Evolutionary conservation across 2,888 invertebrate species (phyloP).

Genomic region (Cantharis rufa): DNA sequence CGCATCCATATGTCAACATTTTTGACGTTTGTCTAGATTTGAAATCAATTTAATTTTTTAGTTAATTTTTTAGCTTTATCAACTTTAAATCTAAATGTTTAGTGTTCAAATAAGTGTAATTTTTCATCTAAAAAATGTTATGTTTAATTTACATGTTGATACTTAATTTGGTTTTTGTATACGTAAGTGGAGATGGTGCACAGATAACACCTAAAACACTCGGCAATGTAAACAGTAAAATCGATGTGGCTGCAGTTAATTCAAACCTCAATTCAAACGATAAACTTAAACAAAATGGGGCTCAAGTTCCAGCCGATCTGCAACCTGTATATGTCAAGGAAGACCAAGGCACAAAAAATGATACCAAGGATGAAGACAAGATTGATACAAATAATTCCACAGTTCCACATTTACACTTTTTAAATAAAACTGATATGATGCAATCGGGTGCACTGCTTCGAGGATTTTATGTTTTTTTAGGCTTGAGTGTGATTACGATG

Average conservation of each 20-base stretch:
- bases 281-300: not conserved
- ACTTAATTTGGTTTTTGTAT: not conserved
- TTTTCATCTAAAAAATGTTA: not conserved
- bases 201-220: not conserved
- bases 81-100: not conserved
- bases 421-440: constrained; percentile 14
- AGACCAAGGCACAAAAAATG: not conserved
- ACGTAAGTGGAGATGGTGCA: not conserved
- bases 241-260: too few species aligned
- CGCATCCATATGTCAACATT: not conserved
- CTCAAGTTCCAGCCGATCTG: too few species aligned
- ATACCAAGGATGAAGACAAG: not conserved
- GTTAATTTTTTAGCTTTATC: not conserved
- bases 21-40: not conserved
- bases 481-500: constrained; percentile 36
- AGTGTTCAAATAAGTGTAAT: not conserved
- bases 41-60: not conserved
- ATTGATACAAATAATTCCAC: not conserved
- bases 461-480: constrained; percentile 41
- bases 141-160: not conserved
- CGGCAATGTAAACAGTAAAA: not conserved
- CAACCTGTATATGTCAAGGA: not conserved
- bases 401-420: not conserved
- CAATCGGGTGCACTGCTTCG: constrained; percentile 39
- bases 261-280: too few species aligned